A percentile compares a stretch with the other conserved stretches of the same genome.
Evolutionary conservation across 2,888 invertebrate species (phyloP).

Genomic region (Melanostoma scalare): DNA sequence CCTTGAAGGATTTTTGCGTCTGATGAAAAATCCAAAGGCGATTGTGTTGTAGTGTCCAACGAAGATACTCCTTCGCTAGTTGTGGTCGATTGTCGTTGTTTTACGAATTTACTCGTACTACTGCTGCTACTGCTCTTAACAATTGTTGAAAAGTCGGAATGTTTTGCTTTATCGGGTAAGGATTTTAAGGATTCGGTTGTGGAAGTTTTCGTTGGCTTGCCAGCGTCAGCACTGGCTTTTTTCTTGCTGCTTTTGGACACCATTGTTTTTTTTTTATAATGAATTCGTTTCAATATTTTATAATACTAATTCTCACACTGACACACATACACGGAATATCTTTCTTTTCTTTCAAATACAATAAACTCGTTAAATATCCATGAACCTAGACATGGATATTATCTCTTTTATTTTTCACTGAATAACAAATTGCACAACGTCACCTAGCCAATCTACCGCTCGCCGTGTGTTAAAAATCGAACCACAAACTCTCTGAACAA

Average conservation of each 20-base stretch:
- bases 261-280: conserved; percentile 76
- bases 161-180: conserved; percentile 31
- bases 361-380: conserved; percentile 13
- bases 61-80: conserved; percentile 77
- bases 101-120: conserved; percentile 34
- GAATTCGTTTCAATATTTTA: conserved; percentile 10
- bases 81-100: conserved; percentile 74
- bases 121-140: conserved; percentile 45
- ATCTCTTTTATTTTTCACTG: conserved; percentile 2
- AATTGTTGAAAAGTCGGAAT: conserved; percentile 40
- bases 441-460: conserved; percentile 34
- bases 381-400: neutral
- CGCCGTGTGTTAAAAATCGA: conserved; percentile 17
- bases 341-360: too few species aligned
- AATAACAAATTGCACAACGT: conserved; percentile 48
- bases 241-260: conserved; percentile 79
- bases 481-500: conserved; percentile 42
- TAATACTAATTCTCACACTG: conserved; percentile 2
- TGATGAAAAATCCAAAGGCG: conserved; percentile 38
- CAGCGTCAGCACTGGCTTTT: conserved; percentile 75
- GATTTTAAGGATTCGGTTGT: conserved; percentile 32
- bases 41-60: conserved; percentile 63
- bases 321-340: neutral
- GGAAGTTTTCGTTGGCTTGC: conserved; percentile 46
- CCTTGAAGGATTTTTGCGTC: conserved; percentile 34